Evolutionary conservation across 1,140 invertebrate species (phyloP), one percentile per base, ranked within the genome.

Genomic region (Anadara kagoshimensis): DNA sequence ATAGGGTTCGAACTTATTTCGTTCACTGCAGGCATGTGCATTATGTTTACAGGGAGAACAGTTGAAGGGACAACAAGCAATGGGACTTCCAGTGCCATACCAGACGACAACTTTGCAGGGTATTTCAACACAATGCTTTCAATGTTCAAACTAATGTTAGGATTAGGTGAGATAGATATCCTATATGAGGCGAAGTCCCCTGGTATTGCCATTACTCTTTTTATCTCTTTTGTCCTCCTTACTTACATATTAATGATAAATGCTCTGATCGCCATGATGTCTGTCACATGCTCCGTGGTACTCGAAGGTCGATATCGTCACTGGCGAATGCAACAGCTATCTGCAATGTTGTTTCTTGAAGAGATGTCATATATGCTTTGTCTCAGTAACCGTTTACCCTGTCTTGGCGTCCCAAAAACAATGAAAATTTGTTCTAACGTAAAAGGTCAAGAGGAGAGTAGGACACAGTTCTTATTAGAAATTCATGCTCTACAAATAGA

Each of bases 211-310:
- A 73, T 80, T 20, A 24, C 68, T 0, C 68, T 85, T 18, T 81
- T 78, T 61, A 41, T 79, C 12, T 16, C 78, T 7, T 85, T 83
- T 71, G 73, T 74, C 0, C 36, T 83, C 12, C 57, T 85, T 22
- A 82, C 83, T n/a, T 82, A 80, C 53, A 45, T 85, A 3, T 65
- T 85, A 7, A 75, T 82, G 73, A 56, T 85, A 11, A 85, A 85
- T 68, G 74, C 78, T 0, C 69, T 85, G n/a, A 85, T 85, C 41
- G 83, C 83, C 5, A 81, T 85, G 82, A 82, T 85, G 79, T 82
- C 82, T 43, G 72, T 79, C 43, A 84, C 84, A 22, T 85, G 82
- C 53, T 65, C 76, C 8, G 49, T 76, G 1, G 75, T 85, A 1
- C 56, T 79, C 1, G 72, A 81, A 45, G 69, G 71, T 41, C 61